Conservation (phyloP, 2,113 vertebrate species). For the Oplegnathus fasciatus region DNA sequence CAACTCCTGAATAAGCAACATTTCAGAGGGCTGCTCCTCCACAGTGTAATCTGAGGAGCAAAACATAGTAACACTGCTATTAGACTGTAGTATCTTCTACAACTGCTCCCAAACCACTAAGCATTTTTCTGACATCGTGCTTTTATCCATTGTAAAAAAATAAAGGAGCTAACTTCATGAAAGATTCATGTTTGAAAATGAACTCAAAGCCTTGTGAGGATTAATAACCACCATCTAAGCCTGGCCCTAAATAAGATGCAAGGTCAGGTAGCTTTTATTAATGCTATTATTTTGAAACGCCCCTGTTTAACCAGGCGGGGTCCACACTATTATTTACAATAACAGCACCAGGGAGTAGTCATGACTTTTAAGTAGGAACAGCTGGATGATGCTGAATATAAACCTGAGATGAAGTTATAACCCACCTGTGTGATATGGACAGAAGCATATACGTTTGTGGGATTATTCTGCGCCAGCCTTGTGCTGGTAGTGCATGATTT, state of each 20-base stretch:
- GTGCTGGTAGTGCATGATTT: neutral
- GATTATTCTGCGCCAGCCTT: neutral
- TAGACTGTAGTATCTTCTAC: neutral
- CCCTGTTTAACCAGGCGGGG: neutral
- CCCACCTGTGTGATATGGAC: neutral
- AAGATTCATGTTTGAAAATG: neutral
- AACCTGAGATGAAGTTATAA: neutral
- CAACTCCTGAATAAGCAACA: slow-evolving; percentile 93
- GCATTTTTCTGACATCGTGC: neutral
- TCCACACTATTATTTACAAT: slow-evolving; percentile 9
- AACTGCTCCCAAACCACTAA: neutral
- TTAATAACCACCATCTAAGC: slow-evolving; percentile 4
- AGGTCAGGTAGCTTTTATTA: neutral
- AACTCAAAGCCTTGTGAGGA: neutral
- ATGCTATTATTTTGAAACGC: slow-evolving; percentile 1
- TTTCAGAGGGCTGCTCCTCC: slow-evolving; percentile 95
- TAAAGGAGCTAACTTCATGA: neutral
- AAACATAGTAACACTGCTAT: slow-evolving; percentile 9
- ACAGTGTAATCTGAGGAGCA: slow-evolving; percentile 92
- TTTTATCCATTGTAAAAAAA: neutral
- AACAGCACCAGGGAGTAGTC: neutral
- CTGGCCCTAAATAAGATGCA: slow-evolving; percentile 7
- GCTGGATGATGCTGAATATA: rapidly evolving
- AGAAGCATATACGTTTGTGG: neutral
- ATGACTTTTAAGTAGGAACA: neutral